phyloP scores from a whole-genome alignment of 2,888 invertebrate genomes.

The Chelonus formosanus region DNA sequence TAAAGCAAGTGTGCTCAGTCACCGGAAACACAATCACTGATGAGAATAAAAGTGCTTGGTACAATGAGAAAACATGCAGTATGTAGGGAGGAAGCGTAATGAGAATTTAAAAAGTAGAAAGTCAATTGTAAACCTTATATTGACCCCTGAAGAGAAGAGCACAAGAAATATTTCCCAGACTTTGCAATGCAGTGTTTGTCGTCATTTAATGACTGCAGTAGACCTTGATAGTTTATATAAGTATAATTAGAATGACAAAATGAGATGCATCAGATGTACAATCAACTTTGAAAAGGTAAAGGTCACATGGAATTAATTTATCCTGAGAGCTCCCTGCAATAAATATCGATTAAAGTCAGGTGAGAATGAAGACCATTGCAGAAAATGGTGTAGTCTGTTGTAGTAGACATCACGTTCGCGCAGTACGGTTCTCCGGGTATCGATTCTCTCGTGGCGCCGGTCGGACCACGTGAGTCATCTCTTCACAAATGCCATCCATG shows the following conservation, averaged over 20 bases:
- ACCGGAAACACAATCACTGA: constrained; percentile 9
- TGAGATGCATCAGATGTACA: not conserved
- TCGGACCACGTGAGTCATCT: constrained; percentile 34
- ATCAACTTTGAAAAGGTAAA: constrained; percentile 34
- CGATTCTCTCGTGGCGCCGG: constrained; percentile 27
- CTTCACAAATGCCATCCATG: constrained; percentile 8
- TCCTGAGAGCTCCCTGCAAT: constrained; percentile 24
- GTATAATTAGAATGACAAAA: not conserved
- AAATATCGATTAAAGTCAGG: constrained; percentile 40
- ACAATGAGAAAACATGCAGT: not conserved
- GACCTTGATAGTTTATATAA: not conserved
- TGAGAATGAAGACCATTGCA: constrained; percentile 32
- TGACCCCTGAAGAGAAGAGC: too few relatives aligned
- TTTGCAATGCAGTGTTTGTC: too few relatives aligned
- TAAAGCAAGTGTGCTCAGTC: not conserved
- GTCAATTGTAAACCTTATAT: too few relatives aligned
- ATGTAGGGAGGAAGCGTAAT: too few relatives aligned
- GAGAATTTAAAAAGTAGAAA: too few relatives aligned
- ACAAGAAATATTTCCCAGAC: too few relatives aligned
- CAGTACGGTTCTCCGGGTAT: constrained; percentile 22
- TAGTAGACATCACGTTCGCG: constrained; percentile 16
- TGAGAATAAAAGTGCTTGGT: not conserved
- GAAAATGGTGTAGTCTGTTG: constrained; percentile 13
- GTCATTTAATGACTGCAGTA: constrained; percentile 2
- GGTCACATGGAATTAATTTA: constrained; percentile 31